Evolutionary conservation across 1,140 invertebrate species (phyloP), one percentile per base, ranked within the genome.

Genomic region (Drusus annulatus): DNA sequence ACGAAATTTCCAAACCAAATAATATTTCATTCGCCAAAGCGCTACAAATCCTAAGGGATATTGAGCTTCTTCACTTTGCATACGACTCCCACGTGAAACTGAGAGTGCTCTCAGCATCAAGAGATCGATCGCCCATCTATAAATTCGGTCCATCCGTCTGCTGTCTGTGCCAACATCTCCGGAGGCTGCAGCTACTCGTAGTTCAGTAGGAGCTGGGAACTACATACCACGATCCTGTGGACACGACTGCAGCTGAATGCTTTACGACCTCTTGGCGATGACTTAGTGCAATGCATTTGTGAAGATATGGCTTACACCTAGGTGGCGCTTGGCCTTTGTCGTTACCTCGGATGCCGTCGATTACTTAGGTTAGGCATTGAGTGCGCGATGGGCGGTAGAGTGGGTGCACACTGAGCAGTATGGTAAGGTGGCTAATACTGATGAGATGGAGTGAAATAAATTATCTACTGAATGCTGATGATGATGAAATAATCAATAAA

Each of bases 211-310:
- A 13, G 13, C 36, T 36, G 31, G 36, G 7, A 10, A 45, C 36
- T 45, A 7, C 36, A 45, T 45, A 45, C 36, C 8, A 45, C 36
- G 10, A 52, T 21, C 79, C 71, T 51, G 36, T 58, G 74, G 76
- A 56, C 45, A 31, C 16, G 73, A 56, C 80, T 81, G 80, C 36
- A 75, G 23, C 50, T 78, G 80, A 81, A 75, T 78, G 62, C 68
- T 81, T 81, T 81, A 81, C 80, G 80, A 79, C 71, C 80, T 75
- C 80, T 81, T 74, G 51, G 21, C 21, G 45, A 76, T 60, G 54
- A 63, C 23, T 63, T 63, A 63, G 36, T 56, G 54, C 54, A n/a
- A 21, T 56, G 54, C 54, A 56, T 56, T 21, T 56, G 54, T 8
- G 54, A 56, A 56, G 54, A 17, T 56, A 56, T 56, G 54, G 54